Base-by-base conservation (phyloP, 2,888 invertebrate species). In the Oxycera nigricornis region DNA sequence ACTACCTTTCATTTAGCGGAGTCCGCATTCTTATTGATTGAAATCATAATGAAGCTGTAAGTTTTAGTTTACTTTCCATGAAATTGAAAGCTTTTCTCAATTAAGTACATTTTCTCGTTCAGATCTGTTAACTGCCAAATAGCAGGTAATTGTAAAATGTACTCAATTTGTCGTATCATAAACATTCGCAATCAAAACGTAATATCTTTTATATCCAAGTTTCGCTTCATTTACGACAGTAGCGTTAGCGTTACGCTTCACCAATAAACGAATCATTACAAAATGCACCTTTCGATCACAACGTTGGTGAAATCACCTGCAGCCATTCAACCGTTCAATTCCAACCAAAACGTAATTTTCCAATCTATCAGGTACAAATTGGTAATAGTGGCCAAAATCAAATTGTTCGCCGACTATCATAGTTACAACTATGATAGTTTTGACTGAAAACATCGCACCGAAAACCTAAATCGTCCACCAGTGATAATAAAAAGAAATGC, bases 121-220 rank as follows among this genome's bases (percentile, higher is more conserved):
- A 46, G 52, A 3, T 55, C 52, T 24, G 17, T 20, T 65, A 65
- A 61, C 22, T 17, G 17, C 57, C 20, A 4, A 46, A 11, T 17
- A 46, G 4, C 46, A 3, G 46, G 3, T 14, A 3, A 7, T n/a
- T 7, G 3, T 46, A 3, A 14, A 46, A 46, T 14, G 3, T n/a
- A 46, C 46, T 46, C 17, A 3, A 11, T 17, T 46, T 46, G 3
- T 7, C 17, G 17, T 20, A 26, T 22, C 76, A 35, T 59, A 26
- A 59, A 74, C 50, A 28, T 76, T 62, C 3, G 72, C 26, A 62
- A 61, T 30, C 70, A 59, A 52, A 46, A 17, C 2, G 17, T n/a
- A 65, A 35, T 76, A 28, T 79, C 79, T 77, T 80, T 79, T 73
- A 73, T 73, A 30, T 22, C 24, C 2, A 9, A 22, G 14, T 14